These are phyloP conservation scores for Cassiopea andromeda DNA, from an alignment of 30 jellyfish, hydroid and myxozoan species.

Conservation along the genomic window DNA sequence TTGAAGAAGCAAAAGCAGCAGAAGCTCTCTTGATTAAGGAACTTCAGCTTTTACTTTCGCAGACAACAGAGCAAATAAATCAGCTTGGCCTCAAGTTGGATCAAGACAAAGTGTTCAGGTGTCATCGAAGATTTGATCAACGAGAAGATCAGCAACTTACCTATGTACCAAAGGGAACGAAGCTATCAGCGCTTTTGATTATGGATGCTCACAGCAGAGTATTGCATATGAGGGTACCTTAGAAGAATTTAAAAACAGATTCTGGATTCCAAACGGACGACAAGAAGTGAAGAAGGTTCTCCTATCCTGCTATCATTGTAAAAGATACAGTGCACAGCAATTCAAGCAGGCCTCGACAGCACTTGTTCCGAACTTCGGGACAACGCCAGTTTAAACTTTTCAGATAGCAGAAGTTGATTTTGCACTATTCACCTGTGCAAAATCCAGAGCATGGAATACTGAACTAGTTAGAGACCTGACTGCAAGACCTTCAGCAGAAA, in stretches of 20 bases:
- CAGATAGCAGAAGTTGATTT: conserved; percentile 46
- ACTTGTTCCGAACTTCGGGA: not conserved
- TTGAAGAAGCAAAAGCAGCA: conserved; percentile 26
- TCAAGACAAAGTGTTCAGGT: conserved; percentile 10
- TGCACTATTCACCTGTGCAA: conserved; percentile 52
- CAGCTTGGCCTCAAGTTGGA: conserved; percentile 56
- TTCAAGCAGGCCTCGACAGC: conserved; percentile 13
- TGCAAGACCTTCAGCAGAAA: conserved; percentile 19
- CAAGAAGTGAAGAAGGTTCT: conserved; percentile 3
- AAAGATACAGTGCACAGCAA: not conserved
- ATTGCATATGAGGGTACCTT: conserved; percentile 70
- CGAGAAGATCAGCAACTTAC: conserved; percentile 64
- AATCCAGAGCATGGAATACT: conserved; percentile 29
- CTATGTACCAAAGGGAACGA: conserved; percentile 33
- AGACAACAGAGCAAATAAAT: conserved; percentile 10
- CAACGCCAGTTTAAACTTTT: conserved; percentile 26
- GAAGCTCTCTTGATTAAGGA: conserved; percentile 46
- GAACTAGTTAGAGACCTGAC: conserved; percentile 21
- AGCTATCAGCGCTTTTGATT: conserved; percentile 12
- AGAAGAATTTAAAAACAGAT: conserved; percentile 26
- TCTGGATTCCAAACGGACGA: conserved; percentile 47
- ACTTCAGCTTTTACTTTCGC: conserved; percentile 6
- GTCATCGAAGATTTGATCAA: conserved; percentile 38
- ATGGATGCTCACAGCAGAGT: conserved; percentile 59
- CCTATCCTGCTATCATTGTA: conserved; percentile 1